Conservation (phyloP, 2,113 vertebrate species). For the Hypomesus transpacificus region DNA sequence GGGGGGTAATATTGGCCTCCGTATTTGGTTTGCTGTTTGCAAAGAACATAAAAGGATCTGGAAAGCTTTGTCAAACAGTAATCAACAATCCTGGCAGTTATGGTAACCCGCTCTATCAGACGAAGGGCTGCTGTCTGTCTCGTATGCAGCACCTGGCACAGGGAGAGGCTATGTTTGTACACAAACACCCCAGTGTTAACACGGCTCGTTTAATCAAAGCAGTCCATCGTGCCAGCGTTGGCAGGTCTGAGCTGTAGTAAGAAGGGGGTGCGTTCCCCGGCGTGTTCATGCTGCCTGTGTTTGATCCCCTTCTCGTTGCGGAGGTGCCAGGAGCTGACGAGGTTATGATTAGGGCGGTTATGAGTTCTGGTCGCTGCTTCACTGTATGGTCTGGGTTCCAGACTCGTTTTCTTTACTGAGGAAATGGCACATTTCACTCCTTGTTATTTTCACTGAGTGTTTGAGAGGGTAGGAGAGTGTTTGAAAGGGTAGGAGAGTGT, state of each 20-base stretch:
- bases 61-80: not conserved
- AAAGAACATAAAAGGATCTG: not conserved
- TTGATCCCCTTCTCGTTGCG: constrained; percentile 14
- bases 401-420: not conserved
- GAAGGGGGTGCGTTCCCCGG: not conserved
- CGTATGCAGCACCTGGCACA: not conserved
- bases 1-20: too few species aligned
- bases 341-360: not conserved
- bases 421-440: constrained; percentile 10
- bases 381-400: not conserved
- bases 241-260: not conserved
- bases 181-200: not conserved
- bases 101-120: not conserved
- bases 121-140: not conserved
- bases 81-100: not conserved
- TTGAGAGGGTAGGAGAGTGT: not conserved
- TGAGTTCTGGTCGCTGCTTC: too few species aligned
- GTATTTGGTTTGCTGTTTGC: too few species aligned
- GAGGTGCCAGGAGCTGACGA: not conserved
- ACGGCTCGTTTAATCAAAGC: not conserved
- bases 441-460: not conserved
- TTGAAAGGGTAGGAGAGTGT: not conserved
- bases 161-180: not conserved
- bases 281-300: not conserved
- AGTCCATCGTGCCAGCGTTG: constrained; percentile 23